Conservation (phyloP, 2,113 vertebrate genomes). For the Clarias gariepinus region DNA sequence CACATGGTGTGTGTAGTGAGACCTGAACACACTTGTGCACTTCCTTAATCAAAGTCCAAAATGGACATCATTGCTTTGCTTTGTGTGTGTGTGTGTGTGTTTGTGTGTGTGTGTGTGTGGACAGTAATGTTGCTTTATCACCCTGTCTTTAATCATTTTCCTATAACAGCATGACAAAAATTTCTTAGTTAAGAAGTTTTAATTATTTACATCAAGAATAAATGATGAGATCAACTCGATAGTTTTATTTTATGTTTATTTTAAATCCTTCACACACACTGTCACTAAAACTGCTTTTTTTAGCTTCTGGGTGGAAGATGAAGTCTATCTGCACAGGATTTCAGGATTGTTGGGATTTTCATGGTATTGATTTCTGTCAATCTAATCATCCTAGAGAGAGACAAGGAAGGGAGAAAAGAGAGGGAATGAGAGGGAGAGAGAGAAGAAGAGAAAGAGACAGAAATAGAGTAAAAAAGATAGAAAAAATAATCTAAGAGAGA, state of each 20-base stretch:
- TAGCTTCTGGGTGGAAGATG: not conserved
- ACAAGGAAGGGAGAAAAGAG: not conserved
- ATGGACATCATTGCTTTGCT: too few relatives aligned
- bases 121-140: too few relatives aligned
- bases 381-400: conserved; percentile 49
- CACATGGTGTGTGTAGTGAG: too few relatives aligned
- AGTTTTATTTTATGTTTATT: too few relatives aligned
- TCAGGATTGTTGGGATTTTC: conserved; percentile 49
- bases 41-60: too few relatives aligned
- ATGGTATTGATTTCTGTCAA: conserved; percentile 56
- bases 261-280: not conserved
- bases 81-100: too few relatives aligned
- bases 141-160: too few relatives aligned
- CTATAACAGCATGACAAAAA: not conserved
- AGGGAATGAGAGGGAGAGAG: not conserved
- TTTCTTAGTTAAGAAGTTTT: not conserved
- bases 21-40: too few relatives aligned
- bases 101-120: too few relatives aligned
- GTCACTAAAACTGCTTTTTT: not conserved
- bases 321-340: not conserved
- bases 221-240: too few relatives aligned
- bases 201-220: too few relatives aligned
- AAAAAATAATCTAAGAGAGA: too few relatives aligned
- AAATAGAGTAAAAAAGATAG: not conserved
- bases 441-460: not conserved